These are phyloP conservation scores for Nibea albiflora DNA, from an alignment of 2,113 vertebrate species.

Conservation along the genomic window DNA sequence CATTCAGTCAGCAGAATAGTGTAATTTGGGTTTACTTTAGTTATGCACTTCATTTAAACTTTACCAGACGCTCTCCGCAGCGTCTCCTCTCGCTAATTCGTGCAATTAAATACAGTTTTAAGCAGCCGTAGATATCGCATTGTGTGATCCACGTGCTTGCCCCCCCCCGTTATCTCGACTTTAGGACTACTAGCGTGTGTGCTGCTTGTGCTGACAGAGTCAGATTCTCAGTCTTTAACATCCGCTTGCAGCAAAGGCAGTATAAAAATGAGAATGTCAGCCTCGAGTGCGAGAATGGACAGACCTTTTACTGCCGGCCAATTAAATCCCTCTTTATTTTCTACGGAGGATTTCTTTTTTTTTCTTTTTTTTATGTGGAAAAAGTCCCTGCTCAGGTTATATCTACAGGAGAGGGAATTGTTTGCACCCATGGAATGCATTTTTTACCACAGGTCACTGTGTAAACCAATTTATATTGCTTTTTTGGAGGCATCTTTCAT, in stretches of 20 bases:
- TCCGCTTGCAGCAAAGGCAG: conserved; percentile 45
- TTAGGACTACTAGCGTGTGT: not conserved
- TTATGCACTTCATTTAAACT: conserved; percentile 21
- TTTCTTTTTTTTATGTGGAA: conserved; percentile 34
- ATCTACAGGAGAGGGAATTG: conserved; percentile 34
- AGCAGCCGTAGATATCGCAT: not conserved
- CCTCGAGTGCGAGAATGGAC: conserved; percentile 57
- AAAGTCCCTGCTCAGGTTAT: conserved; percentile 48
- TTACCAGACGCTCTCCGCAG: conserved; percentile 4
- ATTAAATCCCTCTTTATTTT: conserved; percentile 68
- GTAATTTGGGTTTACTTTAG: conserved; percentile 46
- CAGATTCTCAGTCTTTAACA: conserved; percentile 52
- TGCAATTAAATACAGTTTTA: not conserved
- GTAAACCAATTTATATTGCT: conserved; percentile 53
- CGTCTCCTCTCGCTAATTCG: not conserved
- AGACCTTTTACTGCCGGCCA: conserved; percentile 60
- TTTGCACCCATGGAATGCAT: conserved; percentile 51
- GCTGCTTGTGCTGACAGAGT: conserved; percentile 64
- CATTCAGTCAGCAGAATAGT: conserved; percentile 60
- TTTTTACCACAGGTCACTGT: conserved; percentile 66
- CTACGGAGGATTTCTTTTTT: conserved; percentile 20
- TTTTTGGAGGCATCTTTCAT: conserved; percentile 42
- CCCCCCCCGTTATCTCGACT: conserved; percentile 16
- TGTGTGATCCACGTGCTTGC: not conserved
- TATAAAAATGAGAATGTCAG: conserved; percentile 70